Percentiles rank a stretch among this genome's conserved stretches.
Evolutionary conservation across 1,140 invertebrate genomes (phyloP).

Genomic region (Tetramorium parvispinum): DNA sequence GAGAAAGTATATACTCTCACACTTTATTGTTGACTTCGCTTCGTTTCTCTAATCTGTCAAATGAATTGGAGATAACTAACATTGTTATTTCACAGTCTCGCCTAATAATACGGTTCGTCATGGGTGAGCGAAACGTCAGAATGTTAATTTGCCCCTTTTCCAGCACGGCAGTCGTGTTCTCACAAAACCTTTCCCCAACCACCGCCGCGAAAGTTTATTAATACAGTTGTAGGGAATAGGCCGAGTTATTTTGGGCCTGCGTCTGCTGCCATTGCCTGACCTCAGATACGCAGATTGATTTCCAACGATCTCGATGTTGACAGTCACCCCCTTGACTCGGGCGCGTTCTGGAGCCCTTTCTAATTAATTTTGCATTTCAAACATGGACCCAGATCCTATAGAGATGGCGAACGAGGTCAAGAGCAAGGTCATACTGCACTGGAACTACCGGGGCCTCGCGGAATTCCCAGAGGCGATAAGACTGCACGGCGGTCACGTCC

Average conservation of each 20-base stretch:
- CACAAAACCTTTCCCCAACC: background rate
- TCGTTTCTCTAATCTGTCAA: background rate
- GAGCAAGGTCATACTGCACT: conserved; percentile 78
- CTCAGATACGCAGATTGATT: conserved; percentile 24
- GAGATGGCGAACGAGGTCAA: conserved; percentile 77
- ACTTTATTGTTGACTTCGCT: background rate
- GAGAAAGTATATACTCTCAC: conserved; percentile 13
- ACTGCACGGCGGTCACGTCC: conserved; percentile 70
- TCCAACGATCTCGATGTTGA: background rate
- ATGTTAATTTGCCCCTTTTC: background rate
- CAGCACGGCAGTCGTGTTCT: background rate
- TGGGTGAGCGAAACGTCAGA: conserved; percentile 25
- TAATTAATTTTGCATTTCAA: conserved; percentile 57
- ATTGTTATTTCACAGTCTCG: background rate
- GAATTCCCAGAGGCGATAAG: conserved; percentile 77
- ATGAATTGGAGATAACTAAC: conserved; percentile 11
- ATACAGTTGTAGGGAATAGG: conserved; percentile 63
- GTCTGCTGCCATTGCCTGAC: conserved; percentile 34
- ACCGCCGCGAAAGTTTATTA: conserved; percentile 61
- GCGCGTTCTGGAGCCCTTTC: background rate
- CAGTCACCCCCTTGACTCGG: conserved; percentile 12
- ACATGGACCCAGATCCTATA: conserved; percentile 73
- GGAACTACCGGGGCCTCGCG: conserved; percentile 78
- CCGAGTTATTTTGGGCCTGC: conserved; percentile 67
- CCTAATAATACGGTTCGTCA: conserved; percentile 12